Evolutionary conservation across 1,140 invertebrate species (phyloP).

Genomic region (Drosophila takahashii): DNA sequence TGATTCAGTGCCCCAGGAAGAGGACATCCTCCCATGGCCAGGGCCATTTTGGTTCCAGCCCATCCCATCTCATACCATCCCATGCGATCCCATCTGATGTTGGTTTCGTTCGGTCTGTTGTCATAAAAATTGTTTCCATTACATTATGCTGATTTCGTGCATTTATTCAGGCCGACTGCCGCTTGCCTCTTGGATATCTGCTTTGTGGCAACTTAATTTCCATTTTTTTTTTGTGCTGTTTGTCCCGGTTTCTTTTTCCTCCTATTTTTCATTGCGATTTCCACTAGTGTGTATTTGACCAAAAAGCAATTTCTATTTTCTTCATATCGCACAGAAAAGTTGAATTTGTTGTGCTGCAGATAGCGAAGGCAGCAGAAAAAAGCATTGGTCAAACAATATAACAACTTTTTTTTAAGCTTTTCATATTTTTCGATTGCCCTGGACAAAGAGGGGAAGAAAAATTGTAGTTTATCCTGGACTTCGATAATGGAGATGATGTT

Average conservation of each 20-base stretch:
- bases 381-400: constrained; percentile 28
- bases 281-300: constrained; percentile 57
- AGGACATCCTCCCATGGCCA: constrained; percentile 35
- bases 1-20: constrained; percentile 27
- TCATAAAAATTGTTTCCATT: constrained; percentile 83
- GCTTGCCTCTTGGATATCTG: constrained; percentile 58
- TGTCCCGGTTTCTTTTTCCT: constrained; percentile 3
- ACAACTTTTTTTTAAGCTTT: constrained; percentile 56
- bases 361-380: constrained; percentile 30
- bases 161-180: constrained; percentile 74
- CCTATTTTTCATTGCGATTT: constrained; percentile 17
- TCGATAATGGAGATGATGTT: constrained; percentile 18
- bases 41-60: constrained; percentile 19
- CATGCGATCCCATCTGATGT: constrained; percentile 26
- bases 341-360: constrained; percentile 61
- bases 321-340: constrained; percentile 60
- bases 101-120: constrained; percentile 59
- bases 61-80: constrained; percentile 6
- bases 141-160: constrained; percentile 82
- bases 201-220: constrained; percentile 79
- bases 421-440: constrained; percentile 47
- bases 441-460: constrained; percentile 1
- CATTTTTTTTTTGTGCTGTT: constrained; percentile 47
- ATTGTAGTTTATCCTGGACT: constrained; percentile 34
- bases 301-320: constrained; percentile 77